Evolutionary conservation across 2,888 invertebrate genomes (phyloP).

Genomic region (Ennomos fuscantarius): DNA sequence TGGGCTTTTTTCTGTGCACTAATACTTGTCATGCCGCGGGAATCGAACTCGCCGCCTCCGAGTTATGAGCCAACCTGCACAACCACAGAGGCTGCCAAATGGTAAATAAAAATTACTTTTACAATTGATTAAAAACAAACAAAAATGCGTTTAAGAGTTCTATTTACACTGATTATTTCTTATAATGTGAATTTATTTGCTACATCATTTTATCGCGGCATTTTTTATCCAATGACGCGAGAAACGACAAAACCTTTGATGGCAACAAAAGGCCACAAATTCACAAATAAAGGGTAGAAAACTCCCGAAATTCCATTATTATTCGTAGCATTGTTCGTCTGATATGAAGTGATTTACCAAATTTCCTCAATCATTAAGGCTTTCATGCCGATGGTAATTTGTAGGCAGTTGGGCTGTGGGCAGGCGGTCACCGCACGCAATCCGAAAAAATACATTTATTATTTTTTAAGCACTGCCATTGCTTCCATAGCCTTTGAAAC

Average conservation of each 20-base stretch:
- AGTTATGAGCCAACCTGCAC: no score
- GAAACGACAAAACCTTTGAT: slow-evolving; percentile 27
- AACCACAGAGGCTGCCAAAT: no score
- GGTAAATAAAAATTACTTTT: no score
- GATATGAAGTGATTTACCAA: slow-evolving; percentile 62
- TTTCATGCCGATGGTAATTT: slow-evolving; percentile 62
- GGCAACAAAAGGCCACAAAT: slow-evolving; percentile 33
- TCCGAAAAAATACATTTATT: slow-evolving; percentile 44
- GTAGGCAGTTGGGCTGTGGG: slow-evolving; percentile 43
- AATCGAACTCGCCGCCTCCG: no score
- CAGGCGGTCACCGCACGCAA: slow-evolving; percentile 53
- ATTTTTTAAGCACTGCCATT: slow-evolving; percentile 40
- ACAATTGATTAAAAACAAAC: no score
- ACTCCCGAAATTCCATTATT: slow-evolving; percentile 45
- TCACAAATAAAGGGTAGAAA: slow-evolving; percentile 35
- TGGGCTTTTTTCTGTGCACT: no score
- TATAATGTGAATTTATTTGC: no score
- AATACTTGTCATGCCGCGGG: no score
- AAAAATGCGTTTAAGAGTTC: no score
- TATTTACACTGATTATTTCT: no score
- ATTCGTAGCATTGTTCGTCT: slow-evolving; percentile 52
- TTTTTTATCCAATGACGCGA: slow-evolving; percentile 6
- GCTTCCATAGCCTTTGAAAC: slow-evolving; percentile 29
- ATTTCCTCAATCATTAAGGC: slow-evolving; percentile 62
- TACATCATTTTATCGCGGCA: not conserved